Evolutionary conservation across 2,888 invertebrate species (phyloP), one percentile per base, ranked within the genome.

Genomic region (Amphiduros pacificus): DNA sequence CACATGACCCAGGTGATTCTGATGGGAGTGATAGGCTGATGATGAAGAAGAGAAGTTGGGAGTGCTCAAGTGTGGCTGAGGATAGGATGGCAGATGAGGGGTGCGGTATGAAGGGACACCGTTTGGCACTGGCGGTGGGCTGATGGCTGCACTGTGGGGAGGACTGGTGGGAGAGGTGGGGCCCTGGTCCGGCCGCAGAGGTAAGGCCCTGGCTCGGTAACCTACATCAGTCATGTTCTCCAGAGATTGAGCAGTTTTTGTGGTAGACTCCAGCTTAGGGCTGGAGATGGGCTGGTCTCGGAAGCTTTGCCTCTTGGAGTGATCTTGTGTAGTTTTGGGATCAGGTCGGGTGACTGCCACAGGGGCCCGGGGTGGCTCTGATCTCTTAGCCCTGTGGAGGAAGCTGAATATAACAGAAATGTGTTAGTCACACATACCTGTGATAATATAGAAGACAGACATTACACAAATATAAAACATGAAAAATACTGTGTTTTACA

Each of bases 301-400:
- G 53, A 52, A 60, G 22, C 60, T 60, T 24, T 50, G 58, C 26
- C 48, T 49, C 2, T n/a, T 50, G 50, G 6, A 26, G 32, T 20
- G 44, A 48, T 41, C 48, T 29, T 24, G 49, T 20, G 48, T 48
- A 26, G 58, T 48, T 11, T 49, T 49, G n/a, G 49, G 49, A 9
- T 24, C 20, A 5, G 32, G 55, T 2, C n/a, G 24, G 40, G 20
- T 20, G 28, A 40, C 40, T 27, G 56, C 44, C 2, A 24, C n/a
- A 5, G 50, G 32, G 4, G 58, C 24, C 6, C 27, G 27, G 26
- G 49, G 22, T 17, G 58, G 58, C 36, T 51, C 58, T 22, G 58
- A 58, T 22, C 58, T 28, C 36, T 51, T 58, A 50, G 58, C 58
- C 27, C 58, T 48, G 50, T 58, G 58, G 20, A 58, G 32, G 49